phyloP scores from a whole-genome alignment of 2,113 vertebrate species.

The Coracopsis vasa region DNA sequence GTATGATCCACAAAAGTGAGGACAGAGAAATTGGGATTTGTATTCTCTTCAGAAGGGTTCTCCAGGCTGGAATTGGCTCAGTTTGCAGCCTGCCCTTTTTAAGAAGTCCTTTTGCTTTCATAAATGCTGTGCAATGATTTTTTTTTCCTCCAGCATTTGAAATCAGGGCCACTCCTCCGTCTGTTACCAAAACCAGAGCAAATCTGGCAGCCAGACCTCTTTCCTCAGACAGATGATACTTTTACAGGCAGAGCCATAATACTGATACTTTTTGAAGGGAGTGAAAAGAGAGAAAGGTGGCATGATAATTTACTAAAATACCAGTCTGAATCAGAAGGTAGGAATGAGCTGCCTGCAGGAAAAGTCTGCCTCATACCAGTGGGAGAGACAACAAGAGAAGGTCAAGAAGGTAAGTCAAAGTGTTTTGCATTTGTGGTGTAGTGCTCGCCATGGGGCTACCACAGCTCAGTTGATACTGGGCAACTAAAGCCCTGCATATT shows the following conservation, averaged over 20 bases:
- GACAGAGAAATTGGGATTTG: neutral
- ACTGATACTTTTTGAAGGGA: neutral
- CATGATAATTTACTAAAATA: neutral
- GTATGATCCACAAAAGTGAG: neutral
- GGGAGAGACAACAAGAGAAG: neutral
- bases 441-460: rapidly evolving
- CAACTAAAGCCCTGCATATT: neutral
- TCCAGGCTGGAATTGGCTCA: neutral
- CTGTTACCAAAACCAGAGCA: neutral
- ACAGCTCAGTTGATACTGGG: neutral
- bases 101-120: neutral
- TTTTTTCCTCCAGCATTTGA: neutral
- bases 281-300: neutral
- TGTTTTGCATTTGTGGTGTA: neutral
- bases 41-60: neutral
- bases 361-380: neutral
- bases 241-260: neutral
- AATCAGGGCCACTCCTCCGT: neutral
- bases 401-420: neutral
- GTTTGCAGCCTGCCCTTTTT: neutral
- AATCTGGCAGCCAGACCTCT: neutral
- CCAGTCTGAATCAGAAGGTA: neutral
- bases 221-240: neutral
- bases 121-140: neutral
- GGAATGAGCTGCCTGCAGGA: neutral